Percentiles rank a stretch among this genome's conserved stretches.
phyloP scores from a whole-genome alignment of 1,140 invertebrate species.

The Drosophila ogumai region DNA sequence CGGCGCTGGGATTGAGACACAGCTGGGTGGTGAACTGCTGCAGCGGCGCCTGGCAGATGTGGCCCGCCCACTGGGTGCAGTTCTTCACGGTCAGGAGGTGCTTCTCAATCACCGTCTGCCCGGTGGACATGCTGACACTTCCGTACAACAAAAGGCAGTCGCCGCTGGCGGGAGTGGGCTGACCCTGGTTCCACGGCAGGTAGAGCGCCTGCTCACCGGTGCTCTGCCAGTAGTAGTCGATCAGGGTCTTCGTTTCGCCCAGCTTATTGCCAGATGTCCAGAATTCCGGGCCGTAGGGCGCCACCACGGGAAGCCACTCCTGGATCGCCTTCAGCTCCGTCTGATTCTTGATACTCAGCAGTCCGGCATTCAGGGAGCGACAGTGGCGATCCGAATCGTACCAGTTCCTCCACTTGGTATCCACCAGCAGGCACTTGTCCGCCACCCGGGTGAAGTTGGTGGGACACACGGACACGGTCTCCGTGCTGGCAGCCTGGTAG shows the following conservation, averaged over 20 bases:
- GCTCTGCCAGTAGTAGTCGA: slow-evolving; percentile 56
- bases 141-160: slow-evolving; percentile 38
- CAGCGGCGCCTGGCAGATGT: slow-evolving; percentile 36
- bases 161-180: slow-evolving; percentile 32
- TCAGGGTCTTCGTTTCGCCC: not conserved
- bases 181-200: slow-evolving; percentile 38
- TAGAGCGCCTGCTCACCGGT: slow-evolving; percentile 35
- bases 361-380: slow-evolving; percentile 43
- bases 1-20: slow-evolving; percentile 43
- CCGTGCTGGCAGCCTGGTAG: slow-evolving; percentile 12
- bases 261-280: slow-evolving; percentile 62
- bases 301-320: slow-evolving; percentile 20
- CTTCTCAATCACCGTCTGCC: not conserved
- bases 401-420: slow-evolving; percentile 30
- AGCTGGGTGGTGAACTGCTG: slow-evolving; percentile 34
- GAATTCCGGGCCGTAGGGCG: slow-evolving; percentile 20
- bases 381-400: slow-evolving; percentile 55
- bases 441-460: slow-evolving; percentile 46
- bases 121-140: slow-evolving; percentile 12
- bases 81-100: slow-evolving; percentile 29
- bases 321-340: slow-evolving; percentile 28
- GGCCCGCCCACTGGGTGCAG: slow-evolving; percentile 27
- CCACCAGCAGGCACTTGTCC: slow-evolving; percentile 41
- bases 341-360: slow-evolving; percentile 47
- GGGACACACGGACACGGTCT: slow-evolving; percentile 18